Evolutionary conservation across 2,888 invertebrate genomes (phyloP), one percentile per base, ranked within the genome.

Genomic region (Acronicta leporina): DNA sequence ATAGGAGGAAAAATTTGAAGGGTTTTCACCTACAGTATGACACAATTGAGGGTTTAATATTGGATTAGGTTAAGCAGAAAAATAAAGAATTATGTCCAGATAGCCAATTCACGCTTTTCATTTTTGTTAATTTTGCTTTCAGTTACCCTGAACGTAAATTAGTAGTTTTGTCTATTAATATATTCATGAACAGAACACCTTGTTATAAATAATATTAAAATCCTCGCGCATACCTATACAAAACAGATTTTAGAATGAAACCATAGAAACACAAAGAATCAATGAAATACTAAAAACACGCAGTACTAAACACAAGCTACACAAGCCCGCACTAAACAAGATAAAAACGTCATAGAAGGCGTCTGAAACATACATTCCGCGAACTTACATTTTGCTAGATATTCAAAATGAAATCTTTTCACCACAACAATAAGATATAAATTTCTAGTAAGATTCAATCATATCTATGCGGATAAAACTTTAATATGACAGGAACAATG

Each of bases 401-500:
- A 58, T n/a, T 38, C 63, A 43, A 73, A 73, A 61, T 63, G 15
- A 20, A 43, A 35, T 46, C 61, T 57, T 73, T 65, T 5, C n/a
- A 15, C 9, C 10, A 16, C 0, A 14, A 13, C 0, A 20, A 27
- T 63, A 71, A 65, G 63, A 65, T n/a, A 33, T 40, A 63, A 48
- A 60, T 65, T 49, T 1, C 20, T 25, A 63, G 15, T 30, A 8
- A n/a, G 20, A 47, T 56, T 6, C n/a, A 46, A 59, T 50, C 10
- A 25, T 38, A 63, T 59, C 44, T 50, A 20, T 49, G 51, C 50
- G 51, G 46, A 71, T 68, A 68, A 63, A 75, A 68, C 63, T 78
- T 78, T 74, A 75, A 77, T 71, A 68, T 78, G 75, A 78, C 80
- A 77, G 63, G 59, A 75, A 79, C 77, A 74, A 64, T 20, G 61